phyloP scores from a whole-genome alignment of 2,888 invertebrate species.

The Drosophila cracens region DNA sequence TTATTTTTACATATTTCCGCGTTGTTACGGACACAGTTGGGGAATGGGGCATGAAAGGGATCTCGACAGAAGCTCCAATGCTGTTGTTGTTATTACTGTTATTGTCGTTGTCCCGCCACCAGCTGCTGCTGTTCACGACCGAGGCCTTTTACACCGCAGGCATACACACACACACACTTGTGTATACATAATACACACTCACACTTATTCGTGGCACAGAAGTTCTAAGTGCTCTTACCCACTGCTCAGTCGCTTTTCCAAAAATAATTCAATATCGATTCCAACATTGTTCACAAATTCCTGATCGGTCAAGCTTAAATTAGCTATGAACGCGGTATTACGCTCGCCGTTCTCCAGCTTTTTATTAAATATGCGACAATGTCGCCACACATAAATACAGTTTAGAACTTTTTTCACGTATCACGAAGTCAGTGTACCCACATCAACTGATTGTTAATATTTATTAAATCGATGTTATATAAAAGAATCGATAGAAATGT shows the following conservation, averaged over 20 bases:
- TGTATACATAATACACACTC: constrained; percentile 50
- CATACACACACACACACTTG: constrained; percentile 14
- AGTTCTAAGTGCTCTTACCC: constrained; percentile 81
- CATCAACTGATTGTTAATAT: constrained; percentile 28
- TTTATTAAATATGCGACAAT: constrained; percentile 69
- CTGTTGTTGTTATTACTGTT: constrained; percentile 18
- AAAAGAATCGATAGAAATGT: constrained; percentile 8
- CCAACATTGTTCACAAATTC: constrained; percentile 85
- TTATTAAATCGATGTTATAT: constrained; percentile 26
- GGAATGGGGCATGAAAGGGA: constrained; percentile 27
- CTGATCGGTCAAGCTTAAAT: constrained; percentile 83
- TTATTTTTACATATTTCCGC: constrained; percentile 66
- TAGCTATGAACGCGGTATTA: constrained; percentile 72
- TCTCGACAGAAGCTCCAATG: constrained; percentile 31
- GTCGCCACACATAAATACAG: constrained; percentile 65
- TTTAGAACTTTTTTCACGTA: constrained; percentile 64
- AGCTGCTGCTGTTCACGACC: constrained; percentile 42
- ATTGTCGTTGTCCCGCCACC: constrained; percentile 17
- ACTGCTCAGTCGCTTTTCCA: constrained; percentile 79
- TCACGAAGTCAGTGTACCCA: constrained; percentile 45
- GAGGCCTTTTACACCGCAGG: constrained; percentile 31
- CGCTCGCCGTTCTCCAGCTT: constrained; percentile 73
- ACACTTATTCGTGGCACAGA: constrained; percentile 45
- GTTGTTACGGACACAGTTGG: constrained; percentile 56
- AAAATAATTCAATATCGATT: constrained; percentile 83